A percentile compares a stretch with the other conserved stretches of the same genome.
These are phyloP conservation scores for Kradibia gibbosae DNA, from an alignment of 1,140 invertebrate species.

Conservation along the genomic window DNA sequence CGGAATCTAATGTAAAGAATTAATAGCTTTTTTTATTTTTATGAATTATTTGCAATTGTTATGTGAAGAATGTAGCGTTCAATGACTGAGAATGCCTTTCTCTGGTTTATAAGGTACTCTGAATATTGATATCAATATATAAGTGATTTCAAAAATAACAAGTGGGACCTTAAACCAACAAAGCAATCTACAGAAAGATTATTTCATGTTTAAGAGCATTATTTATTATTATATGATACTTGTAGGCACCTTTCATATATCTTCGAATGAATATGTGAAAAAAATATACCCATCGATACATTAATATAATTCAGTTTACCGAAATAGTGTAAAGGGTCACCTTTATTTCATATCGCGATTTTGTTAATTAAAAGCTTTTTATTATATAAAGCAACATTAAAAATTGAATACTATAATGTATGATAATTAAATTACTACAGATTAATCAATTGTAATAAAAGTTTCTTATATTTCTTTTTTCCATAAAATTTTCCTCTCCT, in stretches of 20 bases:
- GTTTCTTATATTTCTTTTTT: conserved; percentile 32
- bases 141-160: conserved; percentile 19
- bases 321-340: conserved; percentile 57
- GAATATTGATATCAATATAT: background rate
- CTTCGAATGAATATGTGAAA: conserved; percentile 53
- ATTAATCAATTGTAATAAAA: conserved; percentile 40
- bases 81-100: conserved; percentile 6
- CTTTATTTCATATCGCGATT: conserved; percentile 59
- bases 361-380: conserved; percentile 63
- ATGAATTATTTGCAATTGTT: conserved; percentile 1
- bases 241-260: conserved; percentile 48
- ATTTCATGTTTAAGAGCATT: background rate
- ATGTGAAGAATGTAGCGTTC: conserved; percentile 8
- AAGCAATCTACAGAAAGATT: conserved; percentile 31
- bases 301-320: conserved; percentile 49
- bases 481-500: background rate
- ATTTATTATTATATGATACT: conserved; percentile 17
- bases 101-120: background rate
- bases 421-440: conserved; percentile 64
- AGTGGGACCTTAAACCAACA: conserved; percentile 5
- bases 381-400: conserved; percentile 35
- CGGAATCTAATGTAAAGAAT: too few relatives aligned
- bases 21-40: conserved; percentile 19
- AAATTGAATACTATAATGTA: conserved; percentile 62
- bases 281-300: conserved; percentile 25